Evolutionary conservation across 2,888 invertebrate genomes (phyloP).

Genomic region (Acrobasis suavella): DNA sequence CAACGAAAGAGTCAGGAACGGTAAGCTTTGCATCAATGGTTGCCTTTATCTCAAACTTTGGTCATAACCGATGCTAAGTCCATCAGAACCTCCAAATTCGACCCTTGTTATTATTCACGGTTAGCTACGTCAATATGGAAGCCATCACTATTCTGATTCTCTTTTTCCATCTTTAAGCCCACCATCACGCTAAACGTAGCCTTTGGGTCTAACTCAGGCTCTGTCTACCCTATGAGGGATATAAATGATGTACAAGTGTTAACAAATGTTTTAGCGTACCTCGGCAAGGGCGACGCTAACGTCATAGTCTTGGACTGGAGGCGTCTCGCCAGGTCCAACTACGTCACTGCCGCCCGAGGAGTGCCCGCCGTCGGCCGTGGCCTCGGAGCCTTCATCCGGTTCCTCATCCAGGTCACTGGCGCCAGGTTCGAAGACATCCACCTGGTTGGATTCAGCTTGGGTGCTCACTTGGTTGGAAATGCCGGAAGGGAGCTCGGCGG

Average conservation of each 20-base stretch:
- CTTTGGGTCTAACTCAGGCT: neutral
- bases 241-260: neutral
- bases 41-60: neutral
- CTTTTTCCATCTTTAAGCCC: neutral
- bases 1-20: conserved; percentile 30
- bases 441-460: conserved; percentile 57
- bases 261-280: conserved; percentile 39
- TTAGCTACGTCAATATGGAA: no score
- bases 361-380: conserved; percentile 51
- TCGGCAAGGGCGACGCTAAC: conserved; percentile 45
- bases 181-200: neutral
- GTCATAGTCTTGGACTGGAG: conserved; percentile 59
- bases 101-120: no score
- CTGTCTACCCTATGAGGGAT: neutral
- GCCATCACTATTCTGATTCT: no score
- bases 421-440: conserved; percentile 44
- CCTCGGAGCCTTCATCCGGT: conserved; percentile 51
- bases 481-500: conserved; percentile 49
- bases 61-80: conserved; percentile 45
- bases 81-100: no score
- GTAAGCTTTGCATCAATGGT: neutral
- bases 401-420: conserved; percentile 41
- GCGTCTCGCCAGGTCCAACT: conserved; percentile 44
- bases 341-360: conserved; percentile 46
- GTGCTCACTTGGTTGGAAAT: conserved; percentile 56